These are phyloP conservation scores for Gambusia affinis DNA, from an alignment of 2,113 vertebrate genomes.

Conservation along the genomic window DNA sequence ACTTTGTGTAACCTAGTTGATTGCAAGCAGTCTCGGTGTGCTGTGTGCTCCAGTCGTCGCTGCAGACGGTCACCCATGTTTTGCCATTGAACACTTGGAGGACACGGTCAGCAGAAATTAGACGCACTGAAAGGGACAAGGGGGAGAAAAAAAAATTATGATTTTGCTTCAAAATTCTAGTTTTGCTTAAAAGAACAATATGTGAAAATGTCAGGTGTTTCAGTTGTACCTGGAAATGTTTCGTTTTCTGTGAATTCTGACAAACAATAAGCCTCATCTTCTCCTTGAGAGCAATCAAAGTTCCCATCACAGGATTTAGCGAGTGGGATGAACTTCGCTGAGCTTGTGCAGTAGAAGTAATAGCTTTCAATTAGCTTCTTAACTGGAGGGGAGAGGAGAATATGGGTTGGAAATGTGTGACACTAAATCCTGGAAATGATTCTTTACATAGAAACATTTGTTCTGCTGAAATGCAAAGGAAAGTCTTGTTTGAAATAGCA, in stretches of 20 bases:
- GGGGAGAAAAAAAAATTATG: background rate
- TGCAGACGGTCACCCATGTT: constrained; percentile 85
- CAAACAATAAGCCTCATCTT: constrained; percentile 86
- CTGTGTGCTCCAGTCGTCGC: constrained; percentile 77
- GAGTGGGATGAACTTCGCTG: constrained; percentile 83
- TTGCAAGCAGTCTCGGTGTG: constrained; percentile 83
- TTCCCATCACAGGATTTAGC: constrained; percentile 80
- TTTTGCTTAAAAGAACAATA: constrained; percentile 12
- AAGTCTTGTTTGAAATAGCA: background rate
- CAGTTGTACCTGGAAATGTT: constrained; percentile 74
- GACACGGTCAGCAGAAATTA: constrained; percentile 70
- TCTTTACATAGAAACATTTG: background rate
- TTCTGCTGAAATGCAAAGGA: background rate
- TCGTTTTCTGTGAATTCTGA: constrained; percentile 54
- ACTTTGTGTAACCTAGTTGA: constrained; percentile 89
- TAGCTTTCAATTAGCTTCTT: constrained; percentile 80
- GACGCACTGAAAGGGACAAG: constrained; percentile 67
- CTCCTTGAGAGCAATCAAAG: constrained; percentile 80
- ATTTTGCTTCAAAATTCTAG: background rate
- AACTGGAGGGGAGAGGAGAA: constrained; percentile 70
- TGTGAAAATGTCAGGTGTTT: background rate
- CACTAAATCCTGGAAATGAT: background rate
- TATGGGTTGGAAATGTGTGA: background rate
- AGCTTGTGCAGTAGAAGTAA: constrained; percentile 86
- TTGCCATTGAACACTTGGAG: constrained; percentile 82